Base-by-base conservation (phyloP, 2,113 vertebrate genomes). In the Pygathrix nemaeus region DNA sequence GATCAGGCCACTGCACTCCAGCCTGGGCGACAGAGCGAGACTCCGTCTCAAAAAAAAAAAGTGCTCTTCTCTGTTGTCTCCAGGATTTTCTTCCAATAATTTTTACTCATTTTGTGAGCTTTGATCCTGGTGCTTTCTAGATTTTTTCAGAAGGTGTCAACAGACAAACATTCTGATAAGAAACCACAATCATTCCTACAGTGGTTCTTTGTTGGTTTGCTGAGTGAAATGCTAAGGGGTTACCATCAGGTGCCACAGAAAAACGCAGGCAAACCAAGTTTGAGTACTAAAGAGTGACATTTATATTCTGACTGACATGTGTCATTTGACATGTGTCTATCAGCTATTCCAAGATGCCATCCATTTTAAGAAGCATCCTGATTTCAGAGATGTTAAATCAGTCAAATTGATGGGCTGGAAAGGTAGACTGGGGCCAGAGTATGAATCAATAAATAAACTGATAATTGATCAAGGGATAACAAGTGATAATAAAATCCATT, bases 121-220 rank as follows among this genome's bases (percentile, higher is more conserved):
- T 95, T 90, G 76, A 61, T 96, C 57, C 38, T 94, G 45, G 38
- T 90, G 59, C 45, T 68, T 97, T 97, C 38, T 94, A 96, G 93
- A 90, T 97, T 97, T 93, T 95, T 91, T 97, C 86, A 95, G 92
- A 94, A 96, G 84, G 85, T 95, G 73, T 93, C 40, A 81, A 81
- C 81, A 91, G 50, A 73, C 84, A 61, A 72, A 50, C 52, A 78
- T 95, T 94, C 52, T 95, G 88, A 21, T 96, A 95, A 90, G 91
- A 95, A 95, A 92, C 6, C 5, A 73, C 59, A 79, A 0, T 91
- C 32, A 11, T 94, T 93, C 20, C 27, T 89, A 94, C 86, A 96
- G 48, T 96, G 35, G 20, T 80, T 64, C 45, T 94, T 97, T 38
- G 40, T 76, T 89, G 75, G 66, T 76, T 94, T 96, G 40, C 80